These are phyloP conservation scores for Alces alces DNA, from an alignment of 2,113 vertebrate genomes.

Conservation along the genomic window DNA sequence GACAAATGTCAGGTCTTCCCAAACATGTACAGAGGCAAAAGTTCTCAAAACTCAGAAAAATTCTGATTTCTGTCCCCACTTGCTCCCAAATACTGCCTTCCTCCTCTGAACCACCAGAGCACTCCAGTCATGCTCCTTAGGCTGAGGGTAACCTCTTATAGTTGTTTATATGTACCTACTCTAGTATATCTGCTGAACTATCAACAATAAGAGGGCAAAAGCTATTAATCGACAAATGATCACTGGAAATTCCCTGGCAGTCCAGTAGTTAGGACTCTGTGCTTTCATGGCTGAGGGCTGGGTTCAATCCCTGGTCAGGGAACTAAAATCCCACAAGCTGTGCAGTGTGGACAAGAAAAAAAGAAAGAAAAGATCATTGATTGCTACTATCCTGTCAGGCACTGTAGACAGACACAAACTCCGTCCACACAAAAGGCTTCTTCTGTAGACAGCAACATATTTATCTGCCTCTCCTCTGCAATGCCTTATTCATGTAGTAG, in stretches of 20 bases:
- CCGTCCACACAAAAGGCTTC: not conserved
- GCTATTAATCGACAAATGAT: not conserved
- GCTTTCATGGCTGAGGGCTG: not conserved
- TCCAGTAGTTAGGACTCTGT: not conserved
- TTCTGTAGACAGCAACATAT: not conserved
- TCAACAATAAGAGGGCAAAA: not conserved
- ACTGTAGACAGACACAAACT: not conserved
- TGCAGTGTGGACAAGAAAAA: not conserved
- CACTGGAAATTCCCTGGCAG: not conserved
- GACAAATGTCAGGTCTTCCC: not conserved
- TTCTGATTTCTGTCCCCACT: not conserved
- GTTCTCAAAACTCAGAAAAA: not conserved
- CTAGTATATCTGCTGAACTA: not conserved
- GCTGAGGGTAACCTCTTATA: not conserved
- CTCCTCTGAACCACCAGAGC: not conserved
- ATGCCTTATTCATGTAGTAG: not conserved
- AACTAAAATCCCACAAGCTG: not conserved
- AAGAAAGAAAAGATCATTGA: not conserved
- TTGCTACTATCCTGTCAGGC: not conserved
- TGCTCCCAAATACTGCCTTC: not conserved
- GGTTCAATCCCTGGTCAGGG: not conserved
- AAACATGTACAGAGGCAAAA: not conserved
- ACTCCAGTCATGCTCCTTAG: not conserved
- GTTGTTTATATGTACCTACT: not conserved
- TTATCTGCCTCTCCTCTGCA: not conserved